Conservation (phyloP, 2,797 vertebrate genomes). For the Coranthus polyacanthus region DNA sequence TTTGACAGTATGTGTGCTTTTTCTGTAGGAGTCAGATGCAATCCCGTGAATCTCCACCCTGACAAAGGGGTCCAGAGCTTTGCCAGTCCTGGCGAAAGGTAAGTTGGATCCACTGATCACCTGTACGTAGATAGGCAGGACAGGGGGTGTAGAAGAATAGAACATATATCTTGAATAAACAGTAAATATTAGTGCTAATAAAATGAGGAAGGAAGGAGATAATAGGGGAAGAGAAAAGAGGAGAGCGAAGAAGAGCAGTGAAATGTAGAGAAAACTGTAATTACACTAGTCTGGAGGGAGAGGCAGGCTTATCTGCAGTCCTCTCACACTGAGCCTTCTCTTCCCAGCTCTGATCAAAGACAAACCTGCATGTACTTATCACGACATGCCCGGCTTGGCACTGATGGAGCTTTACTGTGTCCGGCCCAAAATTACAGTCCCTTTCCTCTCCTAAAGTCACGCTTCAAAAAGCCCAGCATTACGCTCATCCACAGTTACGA, state of each 20-base stretch:
- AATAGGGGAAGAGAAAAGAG: constrained; percentile 2
- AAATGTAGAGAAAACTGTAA: constrained; percentile 31
- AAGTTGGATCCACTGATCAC: constrained; percentile 88
- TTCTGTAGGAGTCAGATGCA: constrained; percentile 79
- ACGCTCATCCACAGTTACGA: constrained; percentile 6
- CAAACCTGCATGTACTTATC: constrained; percentile 76
- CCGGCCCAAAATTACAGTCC: constrained; percentile 50
- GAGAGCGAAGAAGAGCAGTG: constrained; percentile 5
- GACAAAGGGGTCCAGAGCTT: constrained; percentile 80
- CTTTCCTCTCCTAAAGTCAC: constrained; percentile 33
- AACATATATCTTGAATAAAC: background rate
- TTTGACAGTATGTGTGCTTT: constrained; percentile 83
- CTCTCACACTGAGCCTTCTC: constrained; percentile 55
- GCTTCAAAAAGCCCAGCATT: constrained; percentile 3
- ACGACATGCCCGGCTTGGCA: constrained; percentile 57
- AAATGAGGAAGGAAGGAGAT: constrained; percentile 1
- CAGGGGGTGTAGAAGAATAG: background rate
- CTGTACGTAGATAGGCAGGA: constrained; percentile 63
- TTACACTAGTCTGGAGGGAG: constrained; percentile 53
- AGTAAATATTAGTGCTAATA: background rate
- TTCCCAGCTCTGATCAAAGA: constrained; percentile 65
- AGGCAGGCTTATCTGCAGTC: constrained; percentile 66
- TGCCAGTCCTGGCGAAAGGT: constrained; percentile 59
- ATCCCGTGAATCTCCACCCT: constrained; percentile 88
- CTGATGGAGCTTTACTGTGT: constrained; percentile 59